Evolutionary conservation across 2,797 vertebrate species (phyloP).

Genomic region (Anabacerthia variegaticeps): DNA sequence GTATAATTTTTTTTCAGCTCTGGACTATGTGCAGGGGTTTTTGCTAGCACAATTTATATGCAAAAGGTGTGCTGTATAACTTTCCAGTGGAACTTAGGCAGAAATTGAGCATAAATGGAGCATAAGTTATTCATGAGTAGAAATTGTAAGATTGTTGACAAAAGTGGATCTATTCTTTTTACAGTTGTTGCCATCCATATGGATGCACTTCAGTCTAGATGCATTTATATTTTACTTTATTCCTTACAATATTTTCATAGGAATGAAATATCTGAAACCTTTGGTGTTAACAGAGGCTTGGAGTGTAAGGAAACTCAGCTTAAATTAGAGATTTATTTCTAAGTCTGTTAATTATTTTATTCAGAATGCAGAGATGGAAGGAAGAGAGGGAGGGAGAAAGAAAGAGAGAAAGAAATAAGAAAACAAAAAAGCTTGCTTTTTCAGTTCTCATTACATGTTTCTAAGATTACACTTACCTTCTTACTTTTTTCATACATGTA

Average conservation of each 20-base stretch:
- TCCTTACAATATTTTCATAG: background rate
- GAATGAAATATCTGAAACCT: background rate
- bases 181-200: slow-evolving; percentile 24
- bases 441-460: background rate
- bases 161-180: slow-evolving; percentile 2
- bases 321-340: background rate
- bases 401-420: too few relatives aligned
- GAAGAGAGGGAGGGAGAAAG: background rate
- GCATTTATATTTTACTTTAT: background rate
- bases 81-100: background rate
- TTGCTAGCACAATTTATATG: slow-evolving; percentile 18
- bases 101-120: slow-evolving; percentile 31
- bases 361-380: background rate
- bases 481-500: background rate
- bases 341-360: background rate
- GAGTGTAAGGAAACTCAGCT: background rate
- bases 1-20: background rate
- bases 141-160: slow-evolving; percentile 51
- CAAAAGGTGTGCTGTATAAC: background rate
- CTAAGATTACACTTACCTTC: background rate
- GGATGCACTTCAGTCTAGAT: background rate
- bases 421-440: background rate
- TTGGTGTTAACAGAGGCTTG: background rate
- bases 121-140: slow-evolving; percentile 50
- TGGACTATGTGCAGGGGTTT: background rate